Evolutionary conservation across 92 coral and sea anemone species (phyloP).

Genomic region (Actinernus sp.): DNA sequence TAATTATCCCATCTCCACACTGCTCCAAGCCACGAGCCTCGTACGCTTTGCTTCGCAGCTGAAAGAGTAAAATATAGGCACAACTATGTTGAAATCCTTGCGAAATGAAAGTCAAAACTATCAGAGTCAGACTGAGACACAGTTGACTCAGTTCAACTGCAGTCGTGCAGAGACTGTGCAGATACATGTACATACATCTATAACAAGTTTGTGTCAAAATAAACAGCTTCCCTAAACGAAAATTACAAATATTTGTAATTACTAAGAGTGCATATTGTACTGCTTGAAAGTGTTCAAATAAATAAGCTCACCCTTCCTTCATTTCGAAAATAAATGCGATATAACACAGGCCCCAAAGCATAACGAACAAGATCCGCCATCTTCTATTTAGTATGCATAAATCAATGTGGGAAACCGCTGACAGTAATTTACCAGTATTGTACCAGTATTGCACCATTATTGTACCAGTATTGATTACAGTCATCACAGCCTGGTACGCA

Average conservation of each 20-base stretch:
- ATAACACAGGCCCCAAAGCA: constrained; percentile 83
- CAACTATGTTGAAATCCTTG: background rate
- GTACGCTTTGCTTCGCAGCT: constrained; percentile 65
- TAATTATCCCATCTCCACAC: constrained; percentile 83
- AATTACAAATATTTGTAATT: too few species aligned
- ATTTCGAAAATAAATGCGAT: constrained; percentile 65
- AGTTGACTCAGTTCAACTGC: too few species aligned
- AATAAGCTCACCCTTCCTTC: constrained; percentile 69
- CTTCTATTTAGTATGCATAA: constrained; percentile 14
- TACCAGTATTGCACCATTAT: too few species aligned
- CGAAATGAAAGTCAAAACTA: too few species aligned
- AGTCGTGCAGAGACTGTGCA: too few species aligned
- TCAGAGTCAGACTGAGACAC: too few species aligned
- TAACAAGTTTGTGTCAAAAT: too few species aligned
- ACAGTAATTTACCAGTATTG: too few species aligned
- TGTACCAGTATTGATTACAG: too few species aligned
- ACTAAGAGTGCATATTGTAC: background rate
- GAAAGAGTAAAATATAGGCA: background rate
- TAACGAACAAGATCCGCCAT: constrained; percentile 86
- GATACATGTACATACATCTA: too few species aligned
- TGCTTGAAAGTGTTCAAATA: background rate
- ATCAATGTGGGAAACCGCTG: background rate
- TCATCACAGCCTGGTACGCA: too few species aligned
- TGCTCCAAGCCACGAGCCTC: constrained; percentile 79
- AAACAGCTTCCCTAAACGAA: too few species aligned